Percentiles rank a stretch among this genome's conserved stretches.
Evolutionary conservation across 2,888 invertebrate species (phyloP).

Genomic region (Agrotis exclamationis): DNA sequence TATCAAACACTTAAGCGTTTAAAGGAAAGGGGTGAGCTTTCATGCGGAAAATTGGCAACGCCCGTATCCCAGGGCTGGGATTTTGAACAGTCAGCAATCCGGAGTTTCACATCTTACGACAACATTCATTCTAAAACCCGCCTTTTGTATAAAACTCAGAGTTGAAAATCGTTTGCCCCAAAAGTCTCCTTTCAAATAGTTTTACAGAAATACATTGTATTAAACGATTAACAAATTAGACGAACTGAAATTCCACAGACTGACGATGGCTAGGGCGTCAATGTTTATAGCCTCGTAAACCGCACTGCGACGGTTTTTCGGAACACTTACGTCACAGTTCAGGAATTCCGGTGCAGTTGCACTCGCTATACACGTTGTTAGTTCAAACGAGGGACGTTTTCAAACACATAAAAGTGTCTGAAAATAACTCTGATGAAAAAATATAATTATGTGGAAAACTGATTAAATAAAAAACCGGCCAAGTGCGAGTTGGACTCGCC

Average conservation of each 20-base stretch:
- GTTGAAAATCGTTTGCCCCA: constrained; percentile 30
- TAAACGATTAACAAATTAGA: constrained; percentile 66
- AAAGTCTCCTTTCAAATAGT: constrained; percentile 47
- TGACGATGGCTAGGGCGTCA: constrained; percentile 36
- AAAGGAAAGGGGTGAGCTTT: constrained; percentile 70
- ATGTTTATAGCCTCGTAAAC: constrained; percentile 50
- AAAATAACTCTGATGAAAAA: too few species aligned
- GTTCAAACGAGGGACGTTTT: too few species aligned
- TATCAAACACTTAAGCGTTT: constrained; percentile 75
- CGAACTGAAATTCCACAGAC: constrained; percentile 42
- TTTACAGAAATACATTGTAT: constrained; percentile 55
- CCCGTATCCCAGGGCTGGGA: constrained; percentile 61
- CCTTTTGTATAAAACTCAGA: constrained; percentile 22
- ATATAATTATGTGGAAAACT: too few species aligned
- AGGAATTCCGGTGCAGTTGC: constrained; percentile 14
- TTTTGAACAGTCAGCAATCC: constrained; percentile 67
- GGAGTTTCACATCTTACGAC: constrained; percentile 30
- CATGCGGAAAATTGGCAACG: constrained; percentile 76
- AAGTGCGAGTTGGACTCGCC: too few species aligned
- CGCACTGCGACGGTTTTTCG: constrained; percentile 55
- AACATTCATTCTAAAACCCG: constrained; percentile 35
- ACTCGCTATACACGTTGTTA: constrained; percentile 1
- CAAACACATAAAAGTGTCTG: too few species aligned
- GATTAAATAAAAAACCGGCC: too few species aligned
- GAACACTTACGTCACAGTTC: constrained; percentile 42